Percentiles rank a stretch among this genome's conserved stretches.
Evolutionary conservation across 2,113 vertebrate species (phyloP).

Genomic region (Arothron firmamentum): DNA sequence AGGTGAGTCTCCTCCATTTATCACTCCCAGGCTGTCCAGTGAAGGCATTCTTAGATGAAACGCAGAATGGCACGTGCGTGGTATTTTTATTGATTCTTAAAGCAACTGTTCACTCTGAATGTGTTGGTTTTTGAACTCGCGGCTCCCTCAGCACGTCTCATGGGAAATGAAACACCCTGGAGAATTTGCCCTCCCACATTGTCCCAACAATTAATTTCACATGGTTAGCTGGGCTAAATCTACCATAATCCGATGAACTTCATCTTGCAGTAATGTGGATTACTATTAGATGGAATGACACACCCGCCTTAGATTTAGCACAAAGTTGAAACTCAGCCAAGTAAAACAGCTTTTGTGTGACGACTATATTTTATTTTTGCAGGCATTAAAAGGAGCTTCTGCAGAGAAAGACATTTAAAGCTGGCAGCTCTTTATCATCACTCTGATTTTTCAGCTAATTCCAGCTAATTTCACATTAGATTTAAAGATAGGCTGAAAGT

Average conservation of each 20-base stretch:
- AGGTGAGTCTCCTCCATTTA: conserved; percentile 52
- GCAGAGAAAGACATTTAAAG: neutral
- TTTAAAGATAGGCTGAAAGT: too few relatives aligned
- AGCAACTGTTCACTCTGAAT: too few relatives aligned
- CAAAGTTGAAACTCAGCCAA: conserved; percentile 37
- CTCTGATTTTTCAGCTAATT: conserved; percentile 6
- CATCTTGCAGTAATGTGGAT: conserved; percentile 46
- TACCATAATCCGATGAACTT: conserved; percentile 40
- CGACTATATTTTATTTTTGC: neutral
- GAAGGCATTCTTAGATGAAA: neutral
- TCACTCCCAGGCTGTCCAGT: conserved; percentile 3
- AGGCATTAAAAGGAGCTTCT: conserved; percentile 2
- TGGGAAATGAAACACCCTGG: conserved; percentile 30
- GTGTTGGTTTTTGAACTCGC: too few relatives aligned
- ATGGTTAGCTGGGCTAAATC: conserved; percentile 53
- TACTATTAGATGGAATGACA: conserved; percentile 39
- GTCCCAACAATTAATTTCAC: conserved; percentile 60
- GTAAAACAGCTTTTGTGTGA: conserved; percentile 29
- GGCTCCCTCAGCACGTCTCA: conserved; percentile 19
- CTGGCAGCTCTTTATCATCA: too few relatives aligned
- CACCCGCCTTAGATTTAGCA: conserved; percentile 20
- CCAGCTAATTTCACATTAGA: neutral
- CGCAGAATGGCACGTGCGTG: too few relatives aligned
- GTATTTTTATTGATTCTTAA: too few relatives aligned
- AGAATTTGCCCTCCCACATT: conserved; percentile 49